Percentiles rank a stretch among this genome's conserved stretches.
These are phyloP conservation scores for Habropoda laboriosa DNA, from an alignment of 1,140 invertebrate species.

Conservation along the genomic window DNA sequence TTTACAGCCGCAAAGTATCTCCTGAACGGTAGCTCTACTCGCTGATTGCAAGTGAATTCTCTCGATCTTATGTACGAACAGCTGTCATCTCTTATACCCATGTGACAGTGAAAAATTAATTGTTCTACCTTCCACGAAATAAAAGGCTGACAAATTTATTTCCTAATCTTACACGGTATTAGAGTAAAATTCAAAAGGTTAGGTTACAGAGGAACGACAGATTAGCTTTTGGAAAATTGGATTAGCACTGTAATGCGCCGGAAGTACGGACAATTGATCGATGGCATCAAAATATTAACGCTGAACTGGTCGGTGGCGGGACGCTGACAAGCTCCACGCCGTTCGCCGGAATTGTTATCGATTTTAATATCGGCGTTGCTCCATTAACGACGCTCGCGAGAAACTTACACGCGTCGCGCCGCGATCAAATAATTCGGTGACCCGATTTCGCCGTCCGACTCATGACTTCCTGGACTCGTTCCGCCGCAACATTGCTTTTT, in stretches of 20 bases:
- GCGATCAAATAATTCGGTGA: slow-evolving; percentile 16
- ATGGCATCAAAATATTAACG: slow-evolving; percentile 43
- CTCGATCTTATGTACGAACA: too few relatives aligned
- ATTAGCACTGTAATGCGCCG: slow-evolving; percentile 12
- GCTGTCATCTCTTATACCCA: too few relatives aligned
- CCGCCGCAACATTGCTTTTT: not conserved
- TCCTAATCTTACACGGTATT: too few relatives aligned
- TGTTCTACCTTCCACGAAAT: too few relatives aligned
- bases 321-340: slow-evolving; percentile 19
- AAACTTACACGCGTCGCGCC: not conserved
- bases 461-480: not conserved
- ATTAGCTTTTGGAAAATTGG: slow-evolving; percentile 34
- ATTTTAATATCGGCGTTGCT: slow-evolving; percentile 39
- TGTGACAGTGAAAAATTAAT: too few relatives aligned
- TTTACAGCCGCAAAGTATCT: not conserved
- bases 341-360: slow-evolving; percentile 34
- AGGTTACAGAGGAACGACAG: slow-evolving; percentile 2
- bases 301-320: slow-evolving; percentile 12
- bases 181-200: too few relatives aligned
- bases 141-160: too few relatives aligned
- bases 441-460: not conserved
- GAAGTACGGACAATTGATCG: slow-evolving; percentile 37
- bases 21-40: not conserved
- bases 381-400: slow-evolving; percentile 9
- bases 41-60: not conserved